Percentiles rank a stretch among this genome's conserved stretches.
Evolutionary conservation across 1,140 invertebrate genomes (phyloP).

Genomic region (Brachionus angularis): DNA sequence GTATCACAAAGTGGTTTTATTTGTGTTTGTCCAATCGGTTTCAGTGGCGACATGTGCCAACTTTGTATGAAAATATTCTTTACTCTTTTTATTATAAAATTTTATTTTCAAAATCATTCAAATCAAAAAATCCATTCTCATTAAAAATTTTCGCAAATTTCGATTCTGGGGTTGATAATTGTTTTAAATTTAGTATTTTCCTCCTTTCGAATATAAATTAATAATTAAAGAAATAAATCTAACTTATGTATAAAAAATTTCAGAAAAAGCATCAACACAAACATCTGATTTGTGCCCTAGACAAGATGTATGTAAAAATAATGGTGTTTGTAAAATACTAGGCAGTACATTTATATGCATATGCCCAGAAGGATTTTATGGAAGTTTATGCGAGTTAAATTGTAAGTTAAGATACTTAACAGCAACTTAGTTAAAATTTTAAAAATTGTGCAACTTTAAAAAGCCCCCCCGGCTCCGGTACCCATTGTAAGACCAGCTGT

Average conservation of each 20-base stretch:
- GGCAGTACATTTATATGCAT: constrained; percentile 42
- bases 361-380: constrained; percentile 36
- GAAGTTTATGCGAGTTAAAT: constrained; percentile 25
- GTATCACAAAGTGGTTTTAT: constrained; percentile 61
- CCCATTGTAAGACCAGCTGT: too few relatives aligned
- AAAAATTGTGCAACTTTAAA: too few relatives aligned
- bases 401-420: background rate
- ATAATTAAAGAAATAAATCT: too few relatives aligned
- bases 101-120: background rate
- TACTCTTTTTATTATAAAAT: background rate
- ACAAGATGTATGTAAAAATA: constrained; percentile 30
- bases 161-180: too few relatives aligned
- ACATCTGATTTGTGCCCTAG: constrained; percentile 7
- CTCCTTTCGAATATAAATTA: too few relatives aligned
- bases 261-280: background rate
- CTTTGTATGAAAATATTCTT: constrained; percentile 37
- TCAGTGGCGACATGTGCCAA: constrained; percentile 56
- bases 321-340: constrained; percentile 34
- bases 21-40: constrained; percentile 62
- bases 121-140: too few relatives aligned
- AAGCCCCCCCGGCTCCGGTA: too few relatives aligned
- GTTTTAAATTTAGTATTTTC: too few relatives aligned
- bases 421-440: too few relatives aligned
- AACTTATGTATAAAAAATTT: background rate
- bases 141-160: too few relatives aligned